Base-by-base conservation (phyloP, 53 echinoderm and acorn worm genomes). In the Zoroaster sp. region DNA sequence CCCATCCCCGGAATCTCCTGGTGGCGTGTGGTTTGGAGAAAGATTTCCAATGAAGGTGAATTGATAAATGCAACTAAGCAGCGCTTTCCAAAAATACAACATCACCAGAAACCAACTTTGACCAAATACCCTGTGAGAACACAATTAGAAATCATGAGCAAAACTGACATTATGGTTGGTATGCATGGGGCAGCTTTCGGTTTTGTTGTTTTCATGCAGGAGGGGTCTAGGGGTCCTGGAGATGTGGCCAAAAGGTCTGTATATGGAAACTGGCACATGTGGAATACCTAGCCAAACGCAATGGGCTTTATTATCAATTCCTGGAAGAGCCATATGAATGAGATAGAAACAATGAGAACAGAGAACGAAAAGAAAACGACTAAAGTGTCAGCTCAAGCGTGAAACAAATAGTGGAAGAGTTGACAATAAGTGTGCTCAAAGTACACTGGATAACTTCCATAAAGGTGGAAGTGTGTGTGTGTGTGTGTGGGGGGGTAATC, bases 281-380 rank as follows among this genome's bases (percentile, higher is more conserved):
- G 88, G 88, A 88, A n/a, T 88, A 76, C 45, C 65, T 88, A n/a
- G 88, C 88, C 59, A 88, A 75, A 73, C 88, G 88, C 59, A 88
- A 51, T 65, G n/a, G 88, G 12, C 42, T 88, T 47, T 76, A 75
- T 72, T 88, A 88, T 42, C 39, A 88, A 52, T 72, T 35, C 75
- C 75, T 75, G 88, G 59, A 88, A 72, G 75, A 88, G 65, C 59
- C 17, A 11, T 13, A 10, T 9, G 20, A 74, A n/a, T n/a, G n/a
- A n/a, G n/a, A n/a, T n/a, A n/a, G n/a, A 3, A 49, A 33, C 17
- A 76, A 75, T 15, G 88, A 88, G 36, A 40, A 75, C 66, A 5
- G 14, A 42, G n/a, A 14, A 2, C 63, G n/a, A n/a, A n/a, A n/a
- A 43, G 18, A 88, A 75, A 65, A 12, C 41, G 47, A 88, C 88